Conservation (phyloP, 1,140 invertebrate genomes). For the Zaprionus ornatus region DNA sequence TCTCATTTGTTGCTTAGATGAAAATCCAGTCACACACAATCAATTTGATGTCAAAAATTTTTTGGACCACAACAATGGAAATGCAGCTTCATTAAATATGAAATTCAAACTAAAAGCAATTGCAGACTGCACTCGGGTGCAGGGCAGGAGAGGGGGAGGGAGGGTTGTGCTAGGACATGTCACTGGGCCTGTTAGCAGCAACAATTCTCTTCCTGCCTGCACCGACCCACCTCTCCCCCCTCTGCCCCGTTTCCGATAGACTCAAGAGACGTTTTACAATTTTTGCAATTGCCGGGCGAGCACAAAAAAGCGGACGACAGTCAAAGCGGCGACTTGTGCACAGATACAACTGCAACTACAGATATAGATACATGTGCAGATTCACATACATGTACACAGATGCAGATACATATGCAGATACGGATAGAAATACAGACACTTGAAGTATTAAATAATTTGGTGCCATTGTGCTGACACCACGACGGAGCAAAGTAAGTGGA, state of each 20-base stretch:
- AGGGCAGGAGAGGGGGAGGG: not conserved
- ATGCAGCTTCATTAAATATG: constrained; percentile 77
- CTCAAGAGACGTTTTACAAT: constrained; percentile 55
- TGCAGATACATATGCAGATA: constrained; percentile 2
- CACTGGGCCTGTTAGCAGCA: constrained; percentile 19
- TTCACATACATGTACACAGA: not conserved
- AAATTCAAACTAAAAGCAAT: constrained; percentile 71
- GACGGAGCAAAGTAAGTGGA: constrained; percentile 39
- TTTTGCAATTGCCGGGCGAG: constrained; percentile 51
- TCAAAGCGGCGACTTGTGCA: constrained; percentile 38
- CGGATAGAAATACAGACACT: constrained; percentile 58
- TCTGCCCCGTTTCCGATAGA: not conserved
- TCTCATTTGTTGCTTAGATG: constrained; percentile 40
- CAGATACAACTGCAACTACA: not conserved
- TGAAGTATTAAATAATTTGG: constrained; percentile 82
- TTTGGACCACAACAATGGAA: constrained; percentile 63
- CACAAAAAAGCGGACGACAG: constrained; percentile 39
- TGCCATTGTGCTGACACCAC: constrained; percentile 79
- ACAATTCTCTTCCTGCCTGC: not conserved
- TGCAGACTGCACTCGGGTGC: constrained; percentile 47
- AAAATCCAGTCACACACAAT: constrained; percentile 48
- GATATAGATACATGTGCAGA: constrained; percentile 17
- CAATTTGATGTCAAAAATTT: constrained; percentile 54
- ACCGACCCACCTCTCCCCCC: not conserved
- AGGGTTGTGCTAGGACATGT: constrained; percentile 17